Conservation (phyloP, 92 coral and sea anemone species). For the Metridium senile region DNA sequence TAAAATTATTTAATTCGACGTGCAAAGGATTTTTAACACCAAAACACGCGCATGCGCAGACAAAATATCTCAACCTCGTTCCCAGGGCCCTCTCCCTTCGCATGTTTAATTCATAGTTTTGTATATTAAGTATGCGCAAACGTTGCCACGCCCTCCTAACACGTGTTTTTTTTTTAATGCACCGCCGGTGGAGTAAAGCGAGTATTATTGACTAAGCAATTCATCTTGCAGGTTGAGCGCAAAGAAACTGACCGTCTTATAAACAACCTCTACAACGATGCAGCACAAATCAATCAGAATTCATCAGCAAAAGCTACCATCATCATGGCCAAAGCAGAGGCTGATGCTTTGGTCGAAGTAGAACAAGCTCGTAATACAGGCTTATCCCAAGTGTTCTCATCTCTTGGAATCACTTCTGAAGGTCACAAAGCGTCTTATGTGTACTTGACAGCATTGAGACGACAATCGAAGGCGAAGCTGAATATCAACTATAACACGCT, state of each 20-base stretch:
- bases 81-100: no score
- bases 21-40: no score
- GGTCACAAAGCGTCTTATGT: constrained; percentile 66
- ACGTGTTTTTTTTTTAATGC: no score
- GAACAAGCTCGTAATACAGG: constrained; percentile 75
- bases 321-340: constrained; percentile 73
- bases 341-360: constrained; percentile 56
- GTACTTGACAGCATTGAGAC: constrained; percentile 64
- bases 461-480: constrained; percentile 52
- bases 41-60: no score
- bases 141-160: no score
- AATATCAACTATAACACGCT: constrained; percentile 66
- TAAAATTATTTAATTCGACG: no score
- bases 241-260: constrained; percentile 78
- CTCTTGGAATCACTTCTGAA: constrained; percentile 44
- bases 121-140: no score
- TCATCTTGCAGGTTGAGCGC: constrained; percentile 87
- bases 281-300: constrained; percentile 75
- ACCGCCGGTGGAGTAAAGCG: no score
- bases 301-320: constrained; percentile 72
- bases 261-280: constrained; percentile 72
- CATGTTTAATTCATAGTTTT: no score
- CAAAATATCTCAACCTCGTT: no score
- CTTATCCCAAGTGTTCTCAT: constrained; percentile 51
- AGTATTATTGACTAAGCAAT: no score